phyloP scores from a whole-genome alignment of 1,140 invertebrate species.

The Leptonema lineaticorne region DNA sequence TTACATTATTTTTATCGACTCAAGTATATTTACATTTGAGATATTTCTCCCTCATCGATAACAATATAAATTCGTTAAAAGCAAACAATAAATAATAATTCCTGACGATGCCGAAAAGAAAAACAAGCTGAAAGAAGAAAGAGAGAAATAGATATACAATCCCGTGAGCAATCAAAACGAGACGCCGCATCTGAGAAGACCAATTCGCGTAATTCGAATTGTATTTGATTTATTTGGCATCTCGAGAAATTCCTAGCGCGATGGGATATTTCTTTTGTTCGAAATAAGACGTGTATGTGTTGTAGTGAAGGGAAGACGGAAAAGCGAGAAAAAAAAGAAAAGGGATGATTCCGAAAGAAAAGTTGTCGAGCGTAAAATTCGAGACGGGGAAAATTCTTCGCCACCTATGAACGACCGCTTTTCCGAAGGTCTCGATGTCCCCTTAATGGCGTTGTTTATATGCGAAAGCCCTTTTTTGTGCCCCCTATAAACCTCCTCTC shows the following conservation, averaged over 20 bases:
- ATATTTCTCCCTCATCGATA: too few species aligned
- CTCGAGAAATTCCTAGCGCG: neutral
- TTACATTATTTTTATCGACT: too few species aligned
- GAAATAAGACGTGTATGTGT: too few species aligned
- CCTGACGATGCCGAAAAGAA: too few species aligned
- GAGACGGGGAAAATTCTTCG: neutral
- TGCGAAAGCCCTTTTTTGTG: neutral
- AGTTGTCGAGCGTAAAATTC: too few species aligned
- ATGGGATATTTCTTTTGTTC: slow-evolving; percentile 6
- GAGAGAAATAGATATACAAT: neutral
- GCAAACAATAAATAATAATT: too few species aligned
- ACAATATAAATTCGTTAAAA: too few species aligned
- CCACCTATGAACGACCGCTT: neutral
- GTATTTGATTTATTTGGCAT: slow-evolving; percentile 13
- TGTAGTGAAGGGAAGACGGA: too few species aligned
- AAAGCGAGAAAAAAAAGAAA: too few species aligned
- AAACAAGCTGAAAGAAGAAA: neutral
- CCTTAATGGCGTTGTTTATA: slow-evolving; percentile 12
- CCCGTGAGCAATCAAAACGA: neutral
- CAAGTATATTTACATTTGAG: too few species aligned
- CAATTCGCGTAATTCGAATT: slow-evolving; percentile 1
- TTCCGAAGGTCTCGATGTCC: neutral
- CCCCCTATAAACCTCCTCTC: too few species aligned
- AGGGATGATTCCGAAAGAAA: too few species aligned
- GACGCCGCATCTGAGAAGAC: neutral